Evolutionary conservation across 2,113 vertebrate species (phyloP), one percentile per base, ranked within the genome.

Genomic region (Fregata magnificens): DNA sequence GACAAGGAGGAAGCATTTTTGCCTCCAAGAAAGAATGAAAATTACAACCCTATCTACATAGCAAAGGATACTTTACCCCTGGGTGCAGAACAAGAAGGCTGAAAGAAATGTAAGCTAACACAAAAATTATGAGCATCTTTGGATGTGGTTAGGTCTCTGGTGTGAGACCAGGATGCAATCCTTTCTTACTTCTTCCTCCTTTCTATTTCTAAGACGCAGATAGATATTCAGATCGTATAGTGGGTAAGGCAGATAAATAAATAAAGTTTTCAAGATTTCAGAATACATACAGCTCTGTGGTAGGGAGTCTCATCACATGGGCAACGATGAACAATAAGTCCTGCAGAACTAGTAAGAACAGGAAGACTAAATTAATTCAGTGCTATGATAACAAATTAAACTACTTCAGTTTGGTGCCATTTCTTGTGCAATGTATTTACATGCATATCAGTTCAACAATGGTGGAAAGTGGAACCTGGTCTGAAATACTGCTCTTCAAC

Each of bases 11-110:
- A 95, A 96, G 79, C 87, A 95, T 86, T 94, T 94, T 93, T 92
- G 81, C 86, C 84, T 97, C 72, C 93, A 95, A 96, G 95, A 97
- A 97, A 97, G 84, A 97, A 97, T 97, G 94, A 97, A 96, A 98
- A 97, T 97, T 97, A 94, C 93, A 94, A 70, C 82, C 86, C 95
- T 70, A 97, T 94, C 96, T 97, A 95, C 96, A 97, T 93, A 95
- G 95, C 87, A 97, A 97, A 97, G 93, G 72, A 52, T 74, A 96
- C 92, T 97, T 97, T 77, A 86, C 95, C 72, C 91, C 88, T 85
- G 83, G 61, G 94, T 96, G 74, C 78, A 72, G 69, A 95, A 50
- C 61, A 94, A 95, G 92, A 77, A 66, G 44, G 42, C 79, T 96
- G 74, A 81, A 77, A 94, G 87, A 80, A 92, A 90, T 32, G 78